phyloP scores from a whole-genome alignment of 2,888 invertebrate genomes.

The Parnassius smintheus region DNA sequence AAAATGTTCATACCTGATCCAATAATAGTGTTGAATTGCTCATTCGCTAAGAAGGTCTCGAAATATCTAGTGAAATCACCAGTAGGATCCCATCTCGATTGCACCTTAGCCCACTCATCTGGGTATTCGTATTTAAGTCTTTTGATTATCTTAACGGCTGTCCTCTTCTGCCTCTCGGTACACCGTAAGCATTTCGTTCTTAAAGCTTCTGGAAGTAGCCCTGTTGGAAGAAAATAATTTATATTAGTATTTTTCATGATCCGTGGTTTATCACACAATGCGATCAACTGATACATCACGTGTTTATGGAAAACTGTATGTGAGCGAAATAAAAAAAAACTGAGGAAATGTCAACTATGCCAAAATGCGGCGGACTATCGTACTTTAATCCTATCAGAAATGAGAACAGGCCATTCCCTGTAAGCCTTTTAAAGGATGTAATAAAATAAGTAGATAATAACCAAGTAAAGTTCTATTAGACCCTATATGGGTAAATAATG shows the following conservation, averaged over 20 bases:
- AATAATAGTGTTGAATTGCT: constrained; percentile 59
- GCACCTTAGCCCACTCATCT: constrained; percentile 84
- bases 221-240: constrained; percentile 58
- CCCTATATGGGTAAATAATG: too few relatives aligned
- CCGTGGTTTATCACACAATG: too few relatives aligned
- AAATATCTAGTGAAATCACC: constrained; percentile 81
- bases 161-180: constrained; percentile 83
- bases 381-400: too few relatives aligned
- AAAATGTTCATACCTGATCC: constrained; percentile 49
- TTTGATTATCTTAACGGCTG: constrained; percentile 85
- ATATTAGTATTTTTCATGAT: constrained; percentile 2
- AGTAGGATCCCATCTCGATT: constrained; percentile 86
- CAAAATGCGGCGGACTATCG: too few relatives aligned
- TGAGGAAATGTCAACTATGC: too few relatives aligned
- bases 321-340: too few relatives aligned
- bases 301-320: too few relatives aligned
- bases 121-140: constrained; percentile 83
- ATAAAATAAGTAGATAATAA: too few relatives aligned
- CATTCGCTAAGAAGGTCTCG: constrained; percentile 66
- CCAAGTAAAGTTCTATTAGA: too few relatives aligned
- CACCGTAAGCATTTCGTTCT: constrained; percentile 84
- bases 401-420: too few relatives aligned
- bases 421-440: too few relatives aligned
- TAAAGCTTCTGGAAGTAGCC: constrained; percentile 86
- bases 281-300: too few relatives aligned